Conservation (phyloP, 2,797 vertebrate species). For the Echeneis naucrates region DNA sequence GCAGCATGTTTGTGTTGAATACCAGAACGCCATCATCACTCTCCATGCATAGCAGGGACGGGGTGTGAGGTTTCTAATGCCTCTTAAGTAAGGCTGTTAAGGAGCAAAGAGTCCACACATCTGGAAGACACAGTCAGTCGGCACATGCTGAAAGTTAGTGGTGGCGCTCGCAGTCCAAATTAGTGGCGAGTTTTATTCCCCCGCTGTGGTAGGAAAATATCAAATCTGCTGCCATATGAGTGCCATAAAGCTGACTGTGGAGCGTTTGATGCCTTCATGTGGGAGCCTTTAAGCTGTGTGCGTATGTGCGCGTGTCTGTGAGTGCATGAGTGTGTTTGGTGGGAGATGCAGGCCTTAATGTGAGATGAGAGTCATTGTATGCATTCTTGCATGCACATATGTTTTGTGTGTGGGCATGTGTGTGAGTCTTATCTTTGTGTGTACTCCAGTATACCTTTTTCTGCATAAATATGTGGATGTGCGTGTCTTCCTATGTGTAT, state of each 20-base stretch:
- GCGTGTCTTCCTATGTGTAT: not conserved
- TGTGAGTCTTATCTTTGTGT: slow-evolving; percentile 22
- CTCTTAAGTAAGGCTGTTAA: slow-evolving; percentile 82
- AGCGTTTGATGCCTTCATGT: slow-evolving; percentile 89
- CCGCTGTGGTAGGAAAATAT: slow-evolving; percentile 90
- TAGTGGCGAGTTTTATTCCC: slow-evolving; percentile 90
- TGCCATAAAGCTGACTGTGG: slow-evolving; percentile 87
- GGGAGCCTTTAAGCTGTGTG: slow-evolving; percentile 83
- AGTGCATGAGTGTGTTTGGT: slow-evolving; percentile 49
- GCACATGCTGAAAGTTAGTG: slow-evolving; percentile 87
- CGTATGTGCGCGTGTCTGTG: slow-evolving; percentile 42
- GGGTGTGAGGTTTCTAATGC: slow-evolving; percentile 78
- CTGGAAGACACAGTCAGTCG: slow-evolving; percentile 85
- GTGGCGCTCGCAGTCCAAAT: slow-evolving; percentile 88
- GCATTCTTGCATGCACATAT: slow-evolving; percentile 71
- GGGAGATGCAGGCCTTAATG: slow-evolving; percentile 69
- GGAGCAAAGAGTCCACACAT: slow-evolving; percentile 84
- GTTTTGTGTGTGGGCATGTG: slow-evolving; percentile 41
- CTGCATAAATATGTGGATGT: slow-evolving; percentile 21
- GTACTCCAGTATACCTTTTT: slow-evolving; percentile 22
- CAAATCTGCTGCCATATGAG: slow-evolving; percentile 90
- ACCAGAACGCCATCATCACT: slow-evolving; percentile 59
- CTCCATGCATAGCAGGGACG: slow-evolving; percentile 53
- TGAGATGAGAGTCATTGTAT: slow-evolving; percentile 66
- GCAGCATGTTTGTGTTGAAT: slow-evolving; percentile 56